Evolutionary conservation across 1,140 invertebrate genomes (phyloP), one percentile per base, ranked within the genome.

Genomic region (Drosophila sp.): DNA sequence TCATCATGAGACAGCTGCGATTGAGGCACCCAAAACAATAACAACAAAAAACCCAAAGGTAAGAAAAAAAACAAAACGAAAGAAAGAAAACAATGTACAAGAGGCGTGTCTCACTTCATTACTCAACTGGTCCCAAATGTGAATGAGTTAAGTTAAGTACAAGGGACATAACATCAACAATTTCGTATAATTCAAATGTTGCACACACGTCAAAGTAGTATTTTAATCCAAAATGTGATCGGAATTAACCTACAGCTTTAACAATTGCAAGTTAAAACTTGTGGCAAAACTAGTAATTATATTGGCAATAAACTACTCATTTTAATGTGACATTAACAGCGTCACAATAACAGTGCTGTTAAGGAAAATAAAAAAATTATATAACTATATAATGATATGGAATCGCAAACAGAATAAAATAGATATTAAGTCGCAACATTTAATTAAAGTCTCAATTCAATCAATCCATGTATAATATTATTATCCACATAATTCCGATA

Each of bases 61-160:
- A 48, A 27, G 45, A 13, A n/a, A 14, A 9, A 1, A n/a, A 38
- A 11, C 9, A 1, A 34, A 34, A 34, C 21, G 27, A 14, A 9
- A 1, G 13, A 38, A 11, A 16, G 2, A 51, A 51, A 34, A 18
- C 50, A 36, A 53, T 14, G 36, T 38, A 18, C 13, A 50, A 65
- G 54, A 40, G 80, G 80, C 80, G 80, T 82, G 76, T 48, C 72
- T 32, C 27, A 46, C 64, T 72, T 72, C 76, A 84, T 83, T 76
- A 84, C 62, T 80, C 80, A 80, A 62, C 76, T 41, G 46, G 13
- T 18, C 9, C n/a, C 9, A 53, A 75, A 59, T 43, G 25, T 29
- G 13, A 50, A 29, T 14, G 25, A 50, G n/a, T 29, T 13, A 7
- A 50, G n/a, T 29, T 13, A 7, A 29, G 25, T 21, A 13, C 16